Conservation (phyloP, 92 coral and sea anemone genomes). For the Phenganax stokvisi region DNA sequence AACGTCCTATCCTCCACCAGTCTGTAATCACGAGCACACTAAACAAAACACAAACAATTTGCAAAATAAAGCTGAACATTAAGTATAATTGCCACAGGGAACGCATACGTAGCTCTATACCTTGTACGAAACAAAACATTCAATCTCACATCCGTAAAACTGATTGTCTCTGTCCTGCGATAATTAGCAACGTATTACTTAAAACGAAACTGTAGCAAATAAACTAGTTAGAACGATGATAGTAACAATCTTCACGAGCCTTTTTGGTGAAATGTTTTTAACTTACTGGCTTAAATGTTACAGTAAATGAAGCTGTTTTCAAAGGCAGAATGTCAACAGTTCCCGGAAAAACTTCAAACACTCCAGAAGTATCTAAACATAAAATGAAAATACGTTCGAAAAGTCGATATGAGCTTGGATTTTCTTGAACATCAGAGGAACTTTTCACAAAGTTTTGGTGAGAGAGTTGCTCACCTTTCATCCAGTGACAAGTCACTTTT, state of each 20-base stretch:
- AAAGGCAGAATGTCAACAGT: conserved; percentile 74
- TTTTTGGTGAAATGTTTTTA: background rate
- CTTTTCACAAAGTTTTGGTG: background rate
- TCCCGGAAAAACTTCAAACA: conserved; percentile 82
- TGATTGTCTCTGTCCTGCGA: background rate
- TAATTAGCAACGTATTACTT: background rate
- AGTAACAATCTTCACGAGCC: too few relatives aligned
- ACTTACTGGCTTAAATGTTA: conserved; percentile 95
- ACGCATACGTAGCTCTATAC: background rate
- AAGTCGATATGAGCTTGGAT: too few relatives aligned
- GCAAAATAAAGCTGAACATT: background rate
- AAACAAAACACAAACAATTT: background rate
- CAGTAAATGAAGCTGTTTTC: conserved; percentile 75
- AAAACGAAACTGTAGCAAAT: too few relatives aligned
- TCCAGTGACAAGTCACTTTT: conserved; percentile 86
- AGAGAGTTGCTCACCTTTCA: conserved; percentile 56
- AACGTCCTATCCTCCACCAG: conserved; percentile 83
- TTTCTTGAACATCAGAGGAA: background rate
- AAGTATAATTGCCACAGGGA: background rate
- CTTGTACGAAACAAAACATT: too few relatives aligned
- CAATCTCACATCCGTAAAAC: background rate
- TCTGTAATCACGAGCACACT: conserved; percentile 94
- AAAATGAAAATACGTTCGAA: background rate
- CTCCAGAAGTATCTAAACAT: conserved; percentile 63
- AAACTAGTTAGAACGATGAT: too few relatives aligned